Evolutionary conservation across 2,113 vertebrate genomes (phyloP).

Genomic region (Girardinichthys multiradiatus): DNA sequence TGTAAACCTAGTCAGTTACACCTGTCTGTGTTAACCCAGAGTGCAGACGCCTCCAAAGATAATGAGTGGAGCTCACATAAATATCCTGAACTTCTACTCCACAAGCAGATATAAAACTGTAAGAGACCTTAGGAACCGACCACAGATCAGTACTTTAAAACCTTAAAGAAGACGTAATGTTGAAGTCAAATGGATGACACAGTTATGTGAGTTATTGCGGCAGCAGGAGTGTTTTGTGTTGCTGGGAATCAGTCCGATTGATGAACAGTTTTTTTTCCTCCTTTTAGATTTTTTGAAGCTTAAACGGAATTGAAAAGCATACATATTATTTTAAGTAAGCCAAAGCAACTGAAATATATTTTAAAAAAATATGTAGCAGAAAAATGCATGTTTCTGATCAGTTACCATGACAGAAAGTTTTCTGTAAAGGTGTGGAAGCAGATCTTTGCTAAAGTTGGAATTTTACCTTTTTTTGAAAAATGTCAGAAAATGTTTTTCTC

Average conservation of each 20-base stretch:
- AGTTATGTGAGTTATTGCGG: constrained; percentile 45
- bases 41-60: background rate
- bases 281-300: background rate
- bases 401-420: background rate
- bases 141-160: constrained; percentile 48
- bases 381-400: background rate
- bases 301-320: too few species aligned
- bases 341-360: too few species aligned
- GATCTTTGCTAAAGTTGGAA: background rate
- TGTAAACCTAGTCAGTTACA: background rate
- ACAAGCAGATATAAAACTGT: constrained; percentile 34
- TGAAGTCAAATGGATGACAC: constrained; percentile 14
- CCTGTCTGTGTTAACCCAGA: background rate
- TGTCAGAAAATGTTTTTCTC: background rate
- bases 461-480: background rate
- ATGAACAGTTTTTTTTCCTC: background rate
- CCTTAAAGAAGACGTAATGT: constrained; percentile 59
- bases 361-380: too few species aligned
- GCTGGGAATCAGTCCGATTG: background rate
- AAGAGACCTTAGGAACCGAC: constrained; percentile 65
- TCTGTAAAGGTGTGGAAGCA: too few species aligned
- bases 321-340: background rate
- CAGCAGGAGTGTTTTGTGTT: constrained; percentile 13
- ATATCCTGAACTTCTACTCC: constrained; percentile 18
- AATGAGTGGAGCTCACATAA: constrained; percentile 38